Evolutionary conservation across 1,140 invertebrate genomes (phyloP), one percentile per base, ranked within the genome.

Genomic region (Adelges cooleyi): DNA sequence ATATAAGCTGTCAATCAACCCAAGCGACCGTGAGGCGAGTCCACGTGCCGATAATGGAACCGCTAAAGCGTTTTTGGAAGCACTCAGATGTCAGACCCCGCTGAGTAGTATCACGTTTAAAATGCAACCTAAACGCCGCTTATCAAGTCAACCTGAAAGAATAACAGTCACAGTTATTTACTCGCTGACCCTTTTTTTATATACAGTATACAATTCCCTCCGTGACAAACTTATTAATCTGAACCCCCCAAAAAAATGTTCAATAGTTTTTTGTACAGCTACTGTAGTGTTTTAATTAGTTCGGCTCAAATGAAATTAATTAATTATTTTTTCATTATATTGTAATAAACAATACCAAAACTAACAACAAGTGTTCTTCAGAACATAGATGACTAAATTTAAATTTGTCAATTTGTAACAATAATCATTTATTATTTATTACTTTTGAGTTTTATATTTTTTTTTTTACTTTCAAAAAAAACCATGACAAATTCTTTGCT

Each of bases 21-120:
- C 42, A 33, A 11, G n/a, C 56, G 17, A 25, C 42, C 27, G 17
- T 48, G 22, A 40, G 4, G 27, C 53, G 23, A 67, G 66, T 67
- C 66, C 66, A 67, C 66, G 66, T 67, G 66, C 66, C 66, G 66
- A 67, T 67, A 67, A 67, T 67, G 66, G 66, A 67, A 54, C 53
- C 18, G 51, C 48, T 50, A 67, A 54, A 62, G 42, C 56, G 25
- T 48, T 62, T 59, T 62, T 62, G 25, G 27, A 48, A 62, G 56
- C 56, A 46, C 56, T 62, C 56, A 48, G 25, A 48, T 33, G 42
- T 62, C 56, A 48, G 11, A 33, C 56, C 53, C 38, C 17, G 25
- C 56, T 13, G 25, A 48, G 46, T 29, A 46, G 56, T 62, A 62
- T 62, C 56, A 62, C 56, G 56, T 62, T 48, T 62, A 62, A 48